These are phyloP conservation scores for Acanthosepion lycidas DNA, from an alignment of 2,888 invertebrate species.

Conservation along the genomic window DNA sequence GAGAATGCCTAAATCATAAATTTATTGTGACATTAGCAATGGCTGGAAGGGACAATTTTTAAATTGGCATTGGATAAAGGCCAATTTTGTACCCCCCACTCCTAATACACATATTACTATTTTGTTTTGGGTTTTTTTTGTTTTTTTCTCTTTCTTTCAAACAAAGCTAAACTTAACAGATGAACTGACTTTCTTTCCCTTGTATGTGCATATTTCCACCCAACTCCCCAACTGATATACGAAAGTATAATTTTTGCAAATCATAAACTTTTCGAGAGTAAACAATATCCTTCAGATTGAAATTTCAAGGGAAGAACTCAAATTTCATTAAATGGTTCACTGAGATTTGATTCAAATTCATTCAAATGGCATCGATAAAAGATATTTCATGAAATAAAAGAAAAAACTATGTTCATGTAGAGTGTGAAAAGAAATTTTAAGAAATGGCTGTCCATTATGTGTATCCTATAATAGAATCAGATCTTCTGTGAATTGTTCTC, in stretches of 20 bases:
- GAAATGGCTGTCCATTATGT: conserved; percentile 20
- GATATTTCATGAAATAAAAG: conserved; percentile 20
- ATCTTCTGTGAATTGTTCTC: neutral
- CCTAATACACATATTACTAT: neutral
- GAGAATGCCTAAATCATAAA: neutral
- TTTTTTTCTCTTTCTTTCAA: neutral
- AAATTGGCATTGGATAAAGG: neutral
- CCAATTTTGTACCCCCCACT: neutral
- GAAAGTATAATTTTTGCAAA: neutral
- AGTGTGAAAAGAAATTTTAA: neutral
- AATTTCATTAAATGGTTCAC: conserved; percentile 33
- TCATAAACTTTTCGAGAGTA: conserved; percentile 16
- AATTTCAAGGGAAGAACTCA: neutral
- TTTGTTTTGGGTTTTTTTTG: neutral
- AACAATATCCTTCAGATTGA: conserved; percentile 9
- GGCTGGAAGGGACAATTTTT: neutral
- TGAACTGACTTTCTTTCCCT: neutral
- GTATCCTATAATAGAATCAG: conserved; percentile 4
- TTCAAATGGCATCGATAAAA: neutral
- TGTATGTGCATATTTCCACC: neutral
- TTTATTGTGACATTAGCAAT: conserved; percentile 20
- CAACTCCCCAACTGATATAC: neutral
- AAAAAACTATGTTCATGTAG: neutral
- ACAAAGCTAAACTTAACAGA: neutral
- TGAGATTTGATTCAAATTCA: conserved; percentile 21